A percentile compares a stretch with the other conserved stretches of the same genome.
Conservation (phyloP, 2,797 vertebrate genomes). For the Eremophila alpestris region DNA sequence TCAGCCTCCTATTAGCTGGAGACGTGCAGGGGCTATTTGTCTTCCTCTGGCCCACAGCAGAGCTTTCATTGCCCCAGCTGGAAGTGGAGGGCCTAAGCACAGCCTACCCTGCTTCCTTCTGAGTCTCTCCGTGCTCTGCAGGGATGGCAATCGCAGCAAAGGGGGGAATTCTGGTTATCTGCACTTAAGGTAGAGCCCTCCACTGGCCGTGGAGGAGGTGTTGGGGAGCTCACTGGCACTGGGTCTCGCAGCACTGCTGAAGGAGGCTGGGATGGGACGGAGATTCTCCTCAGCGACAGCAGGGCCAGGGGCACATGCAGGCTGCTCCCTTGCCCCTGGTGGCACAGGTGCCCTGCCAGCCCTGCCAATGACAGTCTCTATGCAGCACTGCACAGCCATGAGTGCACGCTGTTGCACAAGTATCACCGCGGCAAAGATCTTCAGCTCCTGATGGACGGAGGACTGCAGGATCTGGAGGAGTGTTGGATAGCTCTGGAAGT, state of each 20-base stretch:
- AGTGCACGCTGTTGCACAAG: accelerated
- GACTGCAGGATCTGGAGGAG: too few species aligned
- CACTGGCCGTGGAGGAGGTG: accelerated
- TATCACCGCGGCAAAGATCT: background rate
- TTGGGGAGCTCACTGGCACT: accelerated
- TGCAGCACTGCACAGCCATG: background rate
- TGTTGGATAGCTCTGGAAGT: background rate
- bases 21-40: accelerated
- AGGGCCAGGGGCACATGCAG: too few species aligned
- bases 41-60: accelerated
- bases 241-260: background rate
- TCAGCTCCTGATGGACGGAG: background rate
- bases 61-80: accelerated
- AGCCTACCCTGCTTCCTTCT: background rate
- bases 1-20: background rate
- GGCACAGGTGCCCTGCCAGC: too few species aligned
- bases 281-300: accelerated
- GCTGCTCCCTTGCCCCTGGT: background rate
- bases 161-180: accelerated
- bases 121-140: background rate
- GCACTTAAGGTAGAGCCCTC: background rate
- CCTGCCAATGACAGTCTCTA: accelerated
- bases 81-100: background rate
- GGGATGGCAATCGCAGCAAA: accelerated
- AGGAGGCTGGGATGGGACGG: accelerated